A percentile compares a stretch with the other conserved stretches of the same genome.
Evolutionary conservation across 2,888 invertebrate species (phyloP).

Genomic region (Molorchus minor): DNA sequence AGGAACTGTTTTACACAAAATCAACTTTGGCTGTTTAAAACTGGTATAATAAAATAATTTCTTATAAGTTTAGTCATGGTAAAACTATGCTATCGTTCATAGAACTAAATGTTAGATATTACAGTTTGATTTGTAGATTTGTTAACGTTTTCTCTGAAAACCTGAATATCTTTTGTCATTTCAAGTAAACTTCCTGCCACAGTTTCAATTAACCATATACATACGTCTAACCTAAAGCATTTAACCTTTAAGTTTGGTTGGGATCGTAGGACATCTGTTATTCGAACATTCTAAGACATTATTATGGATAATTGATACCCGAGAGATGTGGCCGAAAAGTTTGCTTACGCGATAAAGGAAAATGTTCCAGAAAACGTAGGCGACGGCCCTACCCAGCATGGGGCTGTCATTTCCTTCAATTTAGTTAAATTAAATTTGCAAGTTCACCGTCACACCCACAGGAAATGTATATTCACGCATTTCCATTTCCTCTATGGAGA

Average conservation of each 20-base stretch:
- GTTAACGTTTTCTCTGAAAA: no score
- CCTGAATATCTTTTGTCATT: no score
- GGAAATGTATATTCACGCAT: conserved; percentile 53
- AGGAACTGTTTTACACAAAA: no score
- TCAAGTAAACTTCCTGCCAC: background rate
- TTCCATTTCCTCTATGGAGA: conserved; percentile 49
- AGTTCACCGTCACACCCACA: conserved; percentile 43
- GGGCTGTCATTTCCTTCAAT: conserved; percentile 47
- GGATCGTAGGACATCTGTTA: no score
- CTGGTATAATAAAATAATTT: no score
- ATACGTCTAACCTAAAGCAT: no score
- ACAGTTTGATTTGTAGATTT: no score
- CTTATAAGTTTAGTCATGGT: no score
- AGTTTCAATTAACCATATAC: background rate
- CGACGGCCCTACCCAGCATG: conserved; percentile 18
- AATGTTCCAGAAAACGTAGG: conserved; percentile 12
- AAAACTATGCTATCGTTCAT: no score
- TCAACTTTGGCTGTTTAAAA: no score
- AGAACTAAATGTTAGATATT: no score
- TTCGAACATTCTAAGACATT: conserved; percentile 42
- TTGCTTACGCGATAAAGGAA: conserved; percentile 30
- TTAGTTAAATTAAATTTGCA: conserved; percentile 49
- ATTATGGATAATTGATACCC: conserved; percentile 48
- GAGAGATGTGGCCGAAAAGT: conserved; percentile 38
- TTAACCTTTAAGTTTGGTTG: no score